These are phyloP conservation scores for Diorhabda sublineata DNA, from an alignment of 1,140 invertebrate species.

Conservation along the genomic window DNA sequence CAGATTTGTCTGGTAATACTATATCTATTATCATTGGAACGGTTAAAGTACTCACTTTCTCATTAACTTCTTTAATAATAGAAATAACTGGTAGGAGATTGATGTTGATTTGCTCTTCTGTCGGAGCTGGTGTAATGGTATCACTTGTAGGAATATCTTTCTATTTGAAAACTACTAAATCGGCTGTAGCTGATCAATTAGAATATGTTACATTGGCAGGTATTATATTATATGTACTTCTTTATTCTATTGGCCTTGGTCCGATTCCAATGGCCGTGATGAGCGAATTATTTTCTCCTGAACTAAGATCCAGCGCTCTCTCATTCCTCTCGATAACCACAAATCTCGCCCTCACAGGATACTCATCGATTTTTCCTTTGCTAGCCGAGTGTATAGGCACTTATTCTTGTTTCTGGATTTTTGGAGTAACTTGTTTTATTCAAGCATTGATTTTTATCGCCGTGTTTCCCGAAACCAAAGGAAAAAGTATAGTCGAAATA, in stretches of 20 bases:
- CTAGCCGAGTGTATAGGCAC: not conserved
- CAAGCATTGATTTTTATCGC: not conserved
- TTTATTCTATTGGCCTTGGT: not conserved
- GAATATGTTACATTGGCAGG: not conserved
- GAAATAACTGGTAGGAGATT: not conserved
- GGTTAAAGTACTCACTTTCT: not conserved
- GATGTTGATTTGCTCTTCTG: not conserved
- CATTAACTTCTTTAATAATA: not conserved
- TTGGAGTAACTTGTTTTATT: not conserved
- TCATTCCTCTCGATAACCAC: not conserved
- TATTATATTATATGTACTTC: not conserved
- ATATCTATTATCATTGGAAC: not conserved
- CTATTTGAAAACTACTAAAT: not conserved
- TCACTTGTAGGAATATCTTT: not conserved
- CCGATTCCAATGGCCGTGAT: not conserved
- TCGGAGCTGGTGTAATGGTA: not conserved
- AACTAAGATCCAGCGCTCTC: not conserved
- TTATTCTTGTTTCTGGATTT: slow-evolving; percentile 3
- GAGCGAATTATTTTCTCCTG: not conserved
- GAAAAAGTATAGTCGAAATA: not conserved
- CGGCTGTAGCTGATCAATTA: not conserved
- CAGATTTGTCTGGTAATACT: not conserved
- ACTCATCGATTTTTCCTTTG: not conserved
- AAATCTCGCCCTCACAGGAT: not conserved
- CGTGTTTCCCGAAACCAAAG: not conserved